Conservation (phyloP, 1,140 invertebrate genomes). For the Manduca sexta region DNA sequence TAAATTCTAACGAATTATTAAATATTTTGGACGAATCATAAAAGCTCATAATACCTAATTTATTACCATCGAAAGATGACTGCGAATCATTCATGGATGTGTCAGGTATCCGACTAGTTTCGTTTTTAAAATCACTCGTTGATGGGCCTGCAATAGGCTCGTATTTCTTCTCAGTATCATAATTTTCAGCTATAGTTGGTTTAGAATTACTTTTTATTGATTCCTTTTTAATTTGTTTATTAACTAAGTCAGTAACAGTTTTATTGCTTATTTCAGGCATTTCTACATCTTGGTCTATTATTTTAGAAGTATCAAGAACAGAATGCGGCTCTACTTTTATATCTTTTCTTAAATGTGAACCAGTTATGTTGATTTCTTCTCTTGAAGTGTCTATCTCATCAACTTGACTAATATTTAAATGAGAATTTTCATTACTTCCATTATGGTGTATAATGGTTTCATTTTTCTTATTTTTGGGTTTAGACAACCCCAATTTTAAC, state of each 20-base stretch:
- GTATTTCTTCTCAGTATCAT: constrained; percentile 59
- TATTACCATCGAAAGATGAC: constrained; percentile 35
- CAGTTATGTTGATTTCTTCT: constrained; percentile 40
- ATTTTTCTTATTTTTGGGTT: constrained; percentile 45
- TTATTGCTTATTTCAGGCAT: constrained; percentile 8
- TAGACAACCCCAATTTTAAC: constrained; percentile 58
- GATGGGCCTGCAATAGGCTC: constrained; percentile 65
- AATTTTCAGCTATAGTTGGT: constrained; percentile 35
- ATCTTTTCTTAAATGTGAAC: constrained; percentile 29
- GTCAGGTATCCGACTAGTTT: constrained; percentile 11
- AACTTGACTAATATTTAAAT: constrained; percentile 19
- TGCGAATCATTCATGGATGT: constrained; percentile 24
- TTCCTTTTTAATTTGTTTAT: constrained; percentile 17
- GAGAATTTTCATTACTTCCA: constrained; percentile 10
- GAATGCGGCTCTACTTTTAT: constrained; percentile 23
- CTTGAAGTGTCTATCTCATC: constrained; percentile 46
- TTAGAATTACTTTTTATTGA: constrained; percentile 10
- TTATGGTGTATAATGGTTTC: constrained; percentile 6
- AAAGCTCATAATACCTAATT: constrained; percentile 60
- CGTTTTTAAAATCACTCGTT: constrained; percentile 17
- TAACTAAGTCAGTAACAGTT: constrained; percentile 29
- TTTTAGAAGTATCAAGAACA: constrained; percentile 12
- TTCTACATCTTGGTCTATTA: constrained; percentile 7
- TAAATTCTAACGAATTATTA: constrained; percentile 32
- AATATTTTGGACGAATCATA: constrained; percentile 61